These are phyloP conservation scores for Phrynocephalus guinanensis DNA, from an alignment of 2,797 vertebrate species.

Conservation along the genomic window DNA sequence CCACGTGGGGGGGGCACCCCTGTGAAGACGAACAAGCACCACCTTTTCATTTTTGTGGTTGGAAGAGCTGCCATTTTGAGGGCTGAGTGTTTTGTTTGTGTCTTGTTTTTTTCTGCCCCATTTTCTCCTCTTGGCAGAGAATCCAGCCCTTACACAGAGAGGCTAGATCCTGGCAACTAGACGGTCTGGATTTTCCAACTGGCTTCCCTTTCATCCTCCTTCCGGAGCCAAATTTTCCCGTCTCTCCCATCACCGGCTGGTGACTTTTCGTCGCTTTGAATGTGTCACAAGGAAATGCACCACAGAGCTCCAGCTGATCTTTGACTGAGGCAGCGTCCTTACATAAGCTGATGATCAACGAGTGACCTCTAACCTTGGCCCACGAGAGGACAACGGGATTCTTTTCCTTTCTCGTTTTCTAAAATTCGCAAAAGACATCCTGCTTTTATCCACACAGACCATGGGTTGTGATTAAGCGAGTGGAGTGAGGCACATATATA, in stretches of 20 bases:
- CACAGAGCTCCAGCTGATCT: background rate
- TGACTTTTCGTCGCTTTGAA: no score
- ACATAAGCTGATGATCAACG: background rate
- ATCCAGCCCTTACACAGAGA: background rate
- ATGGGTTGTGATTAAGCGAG: background rate
- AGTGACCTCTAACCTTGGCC: background rate
- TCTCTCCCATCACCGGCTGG: background rate
- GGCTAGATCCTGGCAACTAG: no score
- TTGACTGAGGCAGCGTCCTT: background rate
- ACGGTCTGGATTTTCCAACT: conserved; percentile 21
- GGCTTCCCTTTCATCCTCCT: background rate
- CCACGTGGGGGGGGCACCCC: no score
- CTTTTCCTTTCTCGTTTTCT: background rate
- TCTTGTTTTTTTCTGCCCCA: no score
- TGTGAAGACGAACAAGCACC: no score
- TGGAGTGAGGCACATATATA: background rate
- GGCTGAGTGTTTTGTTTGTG: no score
- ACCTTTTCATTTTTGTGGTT: no score
- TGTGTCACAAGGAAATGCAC: background rate
- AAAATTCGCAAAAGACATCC: conserved; percentile 1
- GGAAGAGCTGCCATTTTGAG: no score
- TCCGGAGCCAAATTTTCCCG: background rate
- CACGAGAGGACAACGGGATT: accelerated
- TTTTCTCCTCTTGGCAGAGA: background rate
- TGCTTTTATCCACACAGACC: background rate